Percentiles rank a stretch among this genome's conserved stretches.
Conservation (phyloP, 2,888 invertebrate genomes). For the Elysia crispata region DNA sequence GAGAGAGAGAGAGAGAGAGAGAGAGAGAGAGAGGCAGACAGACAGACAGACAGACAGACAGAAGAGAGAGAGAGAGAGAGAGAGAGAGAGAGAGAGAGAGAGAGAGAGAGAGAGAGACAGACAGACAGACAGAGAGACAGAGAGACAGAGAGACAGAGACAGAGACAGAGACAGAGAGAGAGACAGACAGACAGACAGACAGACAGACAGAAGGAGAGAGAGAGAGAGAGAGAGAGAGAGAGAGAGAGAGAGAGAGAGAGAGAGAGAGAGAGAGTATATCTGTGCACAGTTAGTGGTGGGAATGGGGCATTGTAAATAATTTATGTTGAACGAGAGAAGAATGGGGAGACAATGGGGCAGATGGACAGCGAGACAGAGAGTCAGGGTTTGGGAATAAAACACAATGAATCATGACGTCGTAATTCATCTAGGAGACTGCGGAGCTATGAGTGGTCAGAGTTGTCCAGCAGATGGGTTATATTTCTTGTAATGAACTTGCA, state of each 20-base stretch:
- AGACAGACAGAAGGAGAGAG: neutral
- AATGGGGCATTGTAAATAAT: neutral
- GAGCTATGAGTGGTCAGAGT: no score
- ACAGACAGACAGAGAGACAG: slow-evolving; percentile 7
- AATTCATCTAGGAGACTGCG: no score
- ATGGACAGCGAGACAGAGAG: no score
- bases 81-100: slow-evolving; percentile 27
- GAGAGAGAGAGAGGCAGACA: slow-evolving; percentile 24
- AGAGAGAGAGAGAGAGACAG: slow-evolving; percentile 35
- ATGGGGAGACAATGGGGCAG: neutral
- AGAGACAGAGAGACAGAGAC: slow-evolving; percentile 2
- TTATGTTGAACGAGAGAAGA: neutral
- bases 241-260: no score
- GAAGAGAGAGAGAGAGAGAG: neutral
- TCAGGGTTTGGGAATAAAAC: no score
- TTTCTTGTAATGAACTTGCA: no score
- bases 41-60: slow-evolving; percentile 26
- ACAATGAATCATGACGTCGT: no score
- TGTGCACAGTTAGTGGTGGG: neutral
- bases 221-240: neutral
- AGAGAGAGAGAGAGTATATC: slow-evolving; percentile 2
- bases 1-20: neutral
- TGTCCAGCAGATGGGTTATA: no score
- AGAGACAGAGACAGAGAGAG: slow-evolving; percentile 13
- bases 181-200: slow-evolving; percentile 5